Evolutionary conservation across 2,797 vertebrate genomes (phyloP), one percentile per base, ranked within the genome.

Genomic region (Sebastes steindachneri): DNA sequence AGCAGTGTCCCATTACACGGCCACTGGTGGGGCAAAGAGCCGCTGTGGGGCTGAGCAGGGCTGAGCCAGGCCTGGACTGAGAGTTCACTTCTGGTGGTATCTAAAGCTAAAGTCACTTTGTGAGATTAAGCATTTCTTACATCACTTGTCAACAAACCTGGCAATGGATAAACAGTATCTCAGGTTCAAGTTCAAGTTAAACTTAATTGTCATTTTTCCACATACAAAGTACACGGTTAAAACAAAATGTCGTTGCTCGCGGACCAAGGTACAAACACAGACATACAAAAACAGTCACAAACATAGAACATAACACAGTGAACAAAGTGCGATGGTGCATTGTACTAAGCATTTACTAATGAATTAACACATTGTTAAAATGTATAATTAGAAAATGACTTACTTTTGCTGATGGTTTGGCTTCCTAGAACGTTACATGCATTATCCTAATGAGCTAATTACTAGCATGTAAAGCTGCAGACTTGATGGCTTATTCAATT

Each of bases 1-100:
- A 88, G 87, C 71, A 77, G 93, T 92, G 85, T 96, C 92, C 68
- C 75, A 79, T 95, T 94, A 94, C 93, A 93, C 35, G 3, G 64
- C 23, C 79, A 7, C 68, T 54, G 75, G 74, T 64, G 85, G 65
- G 65, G 28, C 62, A 64, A 66, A 71, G 75, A 82, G 86, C 17
- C 29, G 51, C 59, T 25, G 68, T 48, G 77, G 76, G 77, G 63
- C 63, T 15, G 66, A 71, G 73, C 45, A 75, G 74, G 77, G 59
- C 59, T 15, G 66, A 71, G 73, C 35, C 77, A 73, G 75, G 76
- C 58, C 70, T 62, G 21, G 35, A 68, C 84, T 68, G 70, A 88
- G 89, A 83, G 87, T 88, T 86, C 69, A 85, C 4, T 26, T 26
- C 23, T 45, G 29, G 3, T 68, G 41, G 28, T 15, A 17, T 53